Evolutionary conservation across 2,797 vertebrate species (phyloP), one percentile per base, ranked within the genome.

Genomic region (Lithobates pipiens): DNA sequence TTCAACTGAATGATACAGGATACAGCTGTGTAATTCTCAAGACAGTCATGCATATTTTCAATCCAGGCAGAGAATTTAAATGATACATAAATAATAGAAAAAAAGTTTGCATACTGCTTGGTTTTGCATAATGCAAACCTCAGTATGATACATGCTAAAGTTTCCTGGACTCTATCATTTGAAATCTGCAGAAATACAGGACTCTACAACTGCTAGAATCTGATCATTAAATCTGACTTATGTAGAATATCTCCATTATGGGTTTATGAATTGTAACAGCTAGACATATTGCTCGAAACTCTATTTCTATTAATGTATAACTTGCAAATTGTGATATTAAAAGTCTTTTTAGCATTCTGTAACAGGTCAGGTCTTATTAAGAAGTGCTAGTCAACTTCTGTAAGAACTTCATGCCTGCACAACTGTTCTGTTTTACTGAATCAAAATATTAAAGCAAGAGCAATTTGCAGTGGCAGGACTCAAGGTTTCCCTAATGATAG

Each of bases 101-200:
- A 36, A 72, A 65, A 71, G 7, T 73, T 25, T 84, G 34, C 25
- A 71, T 72, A 46, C 68, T 32, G 67, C 67, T 72, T 44, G 50
- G 70, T 63, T 84, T 29, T 72, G 76, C 76, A 78, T 84, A 84
- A 78, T 42, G 68, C 25, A 77, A 42, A 65, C n/a, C 57, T 78
- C 10, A 29, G 32, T 15, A 57, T 23, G 23, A 13, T 61, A 39
- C 44, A 72, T 29, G 76, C 75, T 68, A 84, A 71, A 36, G 27
- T 63, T 77, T 84, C 50, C 27, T 75, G n/a, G 10, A n/a, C 32
- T 23, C n/a, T 3, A 27, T 84, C 11, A 77, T 71, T 36, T 63
- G n/a, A 25, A 29, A 34, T 39, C 54, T 77, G 65, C 44, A 32
- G 13, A 39, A 85, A 79, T 78, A 29, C 9, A 67, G 46, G 29